Evolutionary conservation across 2,113 vertebrate species (phyloP), one percentile per base, ranked within the genome.

Genomic region (Brachypodius melanocephalos): DNA sequence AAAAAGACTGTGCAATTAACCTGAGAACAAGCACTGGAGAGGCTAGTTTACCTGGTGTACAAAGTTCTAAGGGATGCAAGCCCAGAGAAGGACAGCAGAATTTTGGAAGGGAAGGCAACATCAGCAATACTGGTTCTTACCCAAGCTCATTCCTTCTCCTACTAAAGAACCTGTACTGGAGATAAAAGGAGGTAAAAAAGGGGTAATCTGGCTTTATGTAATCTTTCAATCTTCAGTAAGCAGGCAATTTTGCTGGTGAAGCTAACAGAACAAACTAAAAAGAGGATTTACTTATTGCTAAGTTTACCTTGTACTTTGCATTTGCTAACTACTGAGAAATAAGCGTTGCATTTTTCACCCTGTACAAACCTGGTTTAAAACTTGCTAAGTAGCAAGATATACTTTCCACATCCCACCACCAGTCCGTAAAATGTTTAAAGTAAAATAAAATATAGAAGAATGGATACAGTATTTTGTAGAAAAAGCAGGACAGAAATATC

Each of bases 51-150:
- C 71, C 72, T 86, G 82, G 67, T 67, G 83, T 74, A 74, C 55
- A 90, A 85, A 93, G 83, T 74, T 93, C 90, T 93, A 80, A 85
- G 49, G 34, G 78, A 93, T 79, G 74, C 17, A 69, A 91, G 40
- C 25, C 29, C 71, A 90, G 73, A 74, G 66, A 85, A 85, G 29
- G 59, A 58, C 49, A 88, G 55, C 34, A 86, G 42, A 73, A 49
- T 73, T 88, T 77, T 80, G 46, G 51, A 86, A 90, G 29, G 18
- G 34, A 88, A 88, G 46, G 26, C 54, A 90, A 45, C 68, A 84
- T 82, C 85, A 88, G 40, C 58, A 95, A 13, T 49, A 91, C 17
- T 49, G 38, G 9, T 80, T 90, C 51, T 85, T 90, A 92, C 32
- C 63, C 58, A 91, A 83, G 54, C 63, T 77, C 65, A 55, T 59